A percentile compares a stretch with the other conserved stretches of the same genome.
Conservation (phyloP, 2,797 vertebrate genomes). For the Avahi laniger region DNA sequence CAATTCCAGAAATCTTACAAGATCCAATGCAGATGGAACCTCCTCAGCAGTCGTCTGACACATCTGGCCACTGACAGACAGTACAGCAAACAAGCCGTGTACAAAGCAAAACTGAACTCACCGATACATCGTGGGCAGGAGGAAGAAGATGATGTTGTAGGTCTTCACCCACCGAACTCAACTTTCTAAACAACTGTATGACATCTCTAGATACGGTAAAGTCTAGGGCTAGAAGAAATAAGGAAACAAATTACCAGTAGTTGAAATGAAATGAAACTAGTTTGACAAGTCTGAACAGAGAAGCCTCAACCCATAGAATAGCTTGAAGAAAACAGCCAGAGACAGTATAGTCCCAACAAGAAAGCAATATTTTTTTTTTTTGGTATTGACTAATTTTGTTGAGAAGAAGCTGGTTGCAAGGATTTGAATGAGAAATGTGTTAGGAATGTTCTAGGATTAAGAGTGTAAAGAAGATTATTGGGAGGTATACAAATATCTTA, state of each 20-base stretch:
- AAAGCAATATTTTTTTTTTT: slow-evolving; percentile 12
- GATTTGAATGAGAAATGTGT: slow-evolving; percentile 49
- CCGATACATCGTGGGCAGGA: slow-evolving; percentile 61
- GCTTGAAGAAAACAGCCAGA: slow-evolving; percentile 63
- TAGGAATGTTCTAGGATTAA: slow-evolving; percentile 59
- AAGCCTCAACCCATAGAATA: slow-evolving; percentile 59
- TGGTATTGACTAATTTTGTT: slow-evolving; percentile 45
- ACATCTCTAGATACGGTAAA: slow-evolving; percentile 59
- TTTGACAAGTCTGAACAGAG: slow-evolving; percentile 73
- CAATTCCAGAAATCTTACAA: background rate
- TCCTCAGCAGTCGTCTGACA: background rate
- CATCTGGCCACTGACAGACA: background rate
- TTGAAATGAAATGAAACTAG: slow-evolving; percentile 73
- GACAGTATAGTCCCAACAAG: slow-evolving; percentile 50
- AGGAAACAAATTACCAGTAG: slow-evolving; percentile 63
- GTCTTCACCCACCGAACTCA: background rate
- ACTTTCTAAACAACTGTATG: slow-evolving; percentile 33
- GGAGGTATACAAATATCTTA: slow-evolving; percentile 18
- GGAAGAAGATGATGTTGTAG: background rate
- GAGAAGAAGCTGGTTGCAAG: slow-evolving; percentile 52
- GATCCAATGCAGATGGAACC: background rate
- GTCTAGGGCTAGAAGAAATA: slow-evolving; percentile 48
- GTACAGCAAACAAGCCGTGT: background rate
- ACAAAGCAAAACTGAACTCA: slow-evolving; percentile 65
- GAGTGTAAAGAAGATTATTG: slow-evolving; percentile 52